phyloP scores from a whole-genome alignment of 2,113 vertebrate species.

The Capreolus pygargus region DNA sequence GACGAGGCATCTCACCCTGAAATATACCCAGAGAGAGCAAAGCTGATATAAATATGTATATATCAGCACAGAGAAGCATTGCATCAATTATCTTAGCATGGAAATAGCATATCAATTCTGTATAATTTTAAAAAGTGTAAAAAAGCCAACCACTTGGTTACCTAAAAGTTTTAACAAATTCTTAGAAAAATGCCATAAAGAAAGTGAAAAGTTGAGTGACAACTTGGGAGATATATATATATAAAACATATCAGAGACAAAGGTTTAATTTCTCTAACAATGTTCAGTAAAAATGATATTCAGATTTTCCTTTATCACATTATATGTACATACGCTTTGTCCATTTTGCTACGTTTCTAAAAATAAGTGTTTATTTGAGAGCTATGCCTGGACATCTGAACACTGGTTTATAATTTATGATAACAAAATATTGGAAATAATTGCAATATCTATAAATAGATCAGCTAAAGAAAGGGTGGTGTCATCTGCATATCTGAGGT shows the following conservation, averaged over 20 bases:
- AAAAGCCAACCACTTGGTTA: background rate
- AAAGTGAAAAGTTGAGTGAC: background rate
- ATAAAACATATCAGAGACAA: background rate
- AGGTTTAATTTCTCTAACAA: background rate
- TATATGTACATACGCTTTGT: background rate
- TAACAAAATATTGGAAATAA: background rate
- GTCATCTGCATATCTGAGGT: background rate
- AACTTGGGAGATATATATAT: background rate
- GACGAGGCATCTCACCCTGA: background rate
- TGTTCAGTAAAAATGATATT: background rate
- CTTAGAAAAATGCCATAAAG: background rate
- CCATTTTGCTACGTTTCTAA: background rate
- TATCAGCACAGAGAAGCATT: background rate
- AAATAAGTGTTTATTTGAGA: background rate
- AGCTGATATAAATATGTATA: background rate
- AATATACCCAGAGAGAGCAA: background rate
- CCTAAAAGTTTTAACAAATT: background rate
- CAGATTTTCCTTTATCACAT: background rate
- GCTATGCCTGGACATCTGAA: background rate
- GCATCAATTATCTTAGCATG: background rate
- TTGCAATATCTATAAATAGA: background rate
- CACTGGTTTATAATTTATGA: background rate
- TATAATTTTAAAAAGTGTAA: background rate
- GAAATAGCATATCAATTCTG: background rate
- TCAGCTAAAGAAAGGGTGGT: background rate